A percentile compares a stretch with the other conserved stretches of the same genome.
These are phyloP conservation scores for Melanogrammus aeglefinus DNA, from an alignment of 2,797 vertebrate genomes.

Conservation along the genomic window DNA sequence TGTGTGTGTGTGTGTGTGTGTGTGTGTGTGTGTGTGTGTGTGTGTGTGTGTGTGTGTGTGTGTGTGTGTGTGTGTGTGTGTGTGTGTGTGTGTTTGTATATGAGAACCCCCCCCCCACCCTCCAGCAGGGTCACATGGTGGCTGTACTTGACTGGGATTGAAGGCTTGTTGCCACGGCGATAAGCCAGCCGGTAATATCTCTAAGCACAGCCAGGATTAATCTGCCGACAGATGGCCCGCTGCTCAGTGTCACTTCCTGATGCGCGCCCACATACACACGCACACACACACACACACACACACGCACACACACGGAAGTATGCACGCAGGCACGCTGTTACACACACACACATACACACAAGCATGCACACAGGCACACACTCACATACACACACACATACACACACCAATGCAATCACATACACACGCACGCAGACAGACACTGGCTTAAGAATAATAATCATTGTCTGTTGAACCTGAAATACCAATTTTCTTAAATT, in stretches of 20 bases:
- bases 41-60: constrained; percentile 21
- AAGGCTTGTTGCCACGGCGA: constrained; percentile 75
- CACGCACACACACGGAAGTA: constrained; percentile 6
- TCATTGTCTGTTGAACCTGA: constrained; percentile 42
- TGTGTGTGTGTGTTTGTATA: constrained; percentile 12
- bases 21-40: constrained; percentile 20
- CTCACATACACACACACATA: background rate
- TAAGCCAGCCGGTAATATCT: constrained; percentile 80
- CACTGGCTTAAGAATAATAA: constrained; percentile 27
- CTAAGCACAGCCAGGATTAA: constrained; percentile 79
- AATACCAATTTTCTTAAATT: constrained; percentile 33
- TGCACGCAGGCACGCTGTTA: background rate
- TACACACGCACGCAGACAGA: background rate
- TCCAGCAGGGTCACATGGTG: constrained; percentile 70
- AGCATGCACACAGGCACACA: background rate
- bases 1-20: constrained; percentile 23
- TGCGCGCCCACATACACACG: constrained; percentile 36
- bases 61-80: constrained; percentile 23
- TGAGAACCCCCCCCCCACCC: constrained; percentile 39
- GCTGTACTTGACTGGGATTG: constrained; percentile 70
- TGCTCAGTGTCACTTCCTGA: constrained; percentile 73
- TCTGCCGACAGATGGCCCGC: constrained; percentile 77
- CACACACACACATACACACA: background rate
- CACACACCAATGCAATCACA: background rate
- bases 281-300: constrained; percentile 21